These are phyloP conservation scores for Acromyrmex heyeri DNA, from an alignment of 1,140 invertebrate genomes.

Conservation along the genomic window DNA sequence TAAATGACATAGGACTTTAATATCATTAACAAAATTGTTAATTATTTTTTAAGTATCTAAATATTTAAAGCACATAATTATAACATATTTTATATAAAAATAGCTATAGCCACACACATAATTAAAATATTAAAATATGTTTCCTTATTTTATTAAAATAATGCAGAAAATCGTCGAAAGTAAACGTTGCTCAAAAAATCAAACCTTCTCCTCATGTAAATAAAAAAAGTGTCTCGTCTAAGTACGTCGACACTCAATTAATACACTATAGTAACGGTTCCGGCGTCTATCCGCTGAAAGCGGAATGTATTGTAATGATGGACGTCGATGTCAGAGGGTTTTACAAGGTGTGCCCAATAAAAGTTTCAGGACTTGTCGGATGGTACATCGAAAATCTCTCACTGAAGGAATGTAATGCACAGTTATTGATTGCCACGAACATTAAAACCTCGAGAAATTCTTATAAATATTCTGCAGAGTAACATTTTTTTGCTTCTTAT, in stretches of 20 bases:
- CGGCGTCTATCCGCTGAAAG: not conserved
- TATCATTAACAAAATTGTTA: not conserved
- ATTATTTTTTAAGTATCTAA: not conserved
- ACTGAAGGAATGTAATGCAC: constrained; percentile 18
- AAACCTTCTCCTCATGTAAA: not conserved
- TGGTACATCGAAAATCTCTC: constrained; percentile 38
- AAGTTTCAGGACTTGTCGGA: constrained; percentile 28
- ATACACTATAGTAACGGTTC: constrained; percentile 21
- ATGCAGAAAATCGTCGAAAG: not conserved
- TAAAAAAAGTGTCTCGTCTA: constrained; percentile 20
- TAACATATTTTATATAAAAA: not conserved
- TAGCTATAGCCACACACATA: not conserved
- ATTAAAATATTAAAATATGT: not conserved
- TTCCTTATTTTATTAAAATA: constrained; percentile 6
- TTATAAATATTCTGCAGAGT: constrained; percentile 35
- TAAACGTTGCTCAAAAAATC: constrained; percentile 21
- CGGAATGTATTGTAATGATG: constrained; percentile 24
- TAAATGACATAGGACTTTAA: not conserved
- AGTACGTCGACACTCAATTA: constrained; percentile 38
- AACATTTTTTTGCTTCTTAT: not conserved
- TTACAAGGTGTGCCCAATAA: constrained; percentile 53
- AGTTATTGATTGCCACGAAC: constrained; percentile 22
- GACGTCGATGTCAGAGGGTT: constrained; percentile 14
- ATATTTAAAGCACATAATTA: not conserved
- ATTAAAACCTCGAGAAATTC: constrained; percentile 6